Base-by-base conservation (phyloP, 2,888 invertebrate species). In the Tridacna gigas region DNA sequence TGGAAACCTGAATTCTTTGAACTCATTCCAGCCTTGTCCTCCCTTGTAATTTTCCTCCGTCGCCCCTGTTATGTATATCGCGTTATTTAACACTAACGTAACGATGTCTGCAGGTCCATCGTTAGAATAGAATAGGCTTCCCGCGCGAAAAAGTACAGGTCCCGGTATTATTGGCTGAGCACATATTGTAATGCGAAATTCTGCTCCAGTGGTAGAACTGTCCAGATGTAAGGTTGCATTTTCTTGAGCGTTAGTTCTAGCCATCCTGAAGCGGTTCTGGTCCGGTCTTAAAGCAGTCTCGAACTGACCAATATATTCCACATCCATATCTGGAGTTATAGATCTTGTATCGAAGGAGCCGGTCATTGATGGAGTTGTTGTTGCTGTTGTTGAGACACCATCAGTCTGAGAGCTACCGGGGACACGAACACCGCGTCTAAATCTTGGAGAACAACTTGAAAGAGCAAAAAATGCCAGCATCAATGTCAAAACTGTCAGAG, bases 41-140 rank as follows among this genome's bases (percentile, higher is more conserved):
- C 65, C 66, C 26, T 71, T 63, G 13, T 45, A 71, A 37, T 48
- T 13, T 79, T 79, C 79, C 5, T 61, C 26, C 74, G 79, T 79
- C 3, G 63, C 18, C 7, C n/a, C 63, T 18, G 47, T 56, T 25
- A 74, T 74, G 7, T 51, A 56, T 51, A 5, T 11, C 7, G n/a
- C 47, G 3, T 65, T 48, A 51, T 74, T 74, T 12, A 79, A 18
- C 5, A 74, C 11, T 3, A 79, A 63, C 20, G 45, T 51, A 11
- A 79, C 20, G 15, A 25, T 74, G 47, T 79, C 79, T 37, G 79
- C 47, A 0, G 79, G 79, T 47, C 79, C 79, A 28, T 79, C 79
- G 56, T 79, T 79, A 22, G 79, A 74, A 65, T 79, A 79, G 12
- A 28, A n/a, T 7, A 79, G 7, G 11, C n/a, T 69, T 47, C 69